Conservation (phyloP, 2,888 invertebrate genomes). For the Drosophila subquinaria region DNA sequence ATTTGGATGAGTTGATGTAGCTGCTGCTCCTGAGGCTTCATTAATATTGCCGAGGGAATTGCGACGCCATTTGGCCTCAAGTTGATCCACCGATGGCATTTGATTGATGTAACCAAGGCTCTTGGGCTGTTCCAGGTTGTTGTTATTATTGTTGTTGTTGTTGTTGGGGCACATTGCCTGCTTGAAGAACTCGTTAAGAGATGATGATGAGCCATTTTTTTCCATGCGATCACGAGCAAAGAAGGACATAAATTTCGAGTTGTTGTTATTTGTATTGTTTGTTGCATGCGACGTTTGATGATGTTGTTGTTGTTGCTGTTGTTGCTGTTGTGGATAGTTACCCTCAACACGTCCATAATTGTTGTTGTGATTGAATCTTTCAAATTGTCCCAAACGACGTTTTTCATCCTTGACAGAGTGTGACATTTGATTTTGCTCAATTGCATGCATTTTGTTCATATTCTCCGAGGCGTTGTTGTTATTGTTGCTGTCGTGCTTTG, state of each 20-base stretch:
- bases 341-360: conserved; percentile 37
- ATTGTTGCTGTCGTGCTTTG: conserved; percentile 64
- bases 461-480: conserved; percentile 58
- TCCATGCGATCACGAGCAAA: conserved; percentile 59
- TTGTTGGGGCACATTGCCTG: conserved; percentile 66
- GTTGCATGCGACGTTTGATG: conserved; percentile 11
- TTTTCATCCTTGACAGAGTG: conserved; percentile 58
- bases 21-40: conserved; percentile 24
- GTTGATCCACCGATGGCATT: conserved; percentile 82
- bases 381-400: conserved; percentile 60
- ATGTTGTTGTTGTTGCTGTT: conserved; percentile 18
- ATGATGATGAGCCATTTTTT: conserved; percentile 73
- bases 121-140: conserved; percentile 59
- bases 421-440: conserved; percentile 32
- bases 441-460: conserved; percentile 53
- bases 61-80: conserved; percentile 84
- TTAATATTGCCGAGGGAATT: conserved; percentile 62
- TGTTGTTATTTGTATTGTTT: conserved; percentile 41
- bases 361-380: conserved; percentile 56
- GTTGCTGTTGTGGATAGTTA: conserved; percentile 37
- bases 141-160: conserved; percentile 30
- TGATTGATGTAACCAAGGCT: conserved; percentile 58
- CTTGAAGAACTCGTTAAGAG: conserved; percentile 83
- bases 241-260: conserved; percentile 73
- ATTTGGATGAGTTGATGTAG: conserved; percentile 20